Base-by-base conservation (phyloP, 2,797 vertebrate species). In the Rhinophrynus dorsalis region DNA sequence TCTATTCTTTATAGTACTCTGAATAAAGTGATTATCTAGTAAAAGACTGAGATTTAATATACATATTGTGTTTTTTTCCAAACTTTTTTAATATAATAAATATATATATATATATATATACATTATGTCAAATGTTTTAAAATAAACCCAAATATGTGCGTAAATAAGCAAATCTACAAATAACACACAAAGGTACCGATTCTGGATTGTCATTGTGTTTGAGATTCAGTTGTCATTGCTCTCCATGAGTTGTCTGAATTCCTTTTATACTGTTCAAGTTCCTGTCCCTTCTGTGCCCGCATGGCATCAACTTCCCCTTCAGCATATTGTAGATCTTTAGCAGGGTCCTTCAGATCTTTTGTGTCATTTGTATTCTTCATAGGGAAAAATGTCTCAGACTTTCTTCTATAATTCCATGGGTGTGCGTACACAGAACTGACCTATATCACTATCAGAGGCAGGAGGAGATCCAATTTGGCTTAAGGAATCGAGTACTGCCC, bases 211-310 rank as follows among this genome's bases (percentile, higher is more conserved):
- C n/a, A 65, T 50, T 30, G 74, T 18, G 65, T 0, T 78, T 77
- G 2, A 74, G 80, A 68, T 65, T 93, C 93, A 76, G 98, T 84
- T 26, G 91, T 80, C 75, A 98, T 89, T 76, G 90, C 92, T 86
- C 94, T 98, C 97, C 96, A 98, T 10, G 91, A 94, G 74, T 94
- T 95, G 0, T 92, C 88, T 60, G 90, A 90, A 74, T 91, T 93
- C 85, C 88, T 95, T 82, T 92, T 99, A 69, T 95, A 97, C 44
- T 95, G 94, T 38, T 97, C 94, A 85, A 99, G 81, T 79, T 98
- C 96, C 97, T 98, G 94, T 48, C 98, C 95, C 83, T 97, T 98
- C 83, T 97, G 94, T 68, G 90, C 81, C 83, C 95, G 91, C 95
- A 97, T 95, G 40, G 87, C 88, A 77, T 99, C 95, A 4, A 98